phyloP scores from a whole-genome alignment of 2,797 vertebrate species.

The Eospalax fontanierii region DNA sequence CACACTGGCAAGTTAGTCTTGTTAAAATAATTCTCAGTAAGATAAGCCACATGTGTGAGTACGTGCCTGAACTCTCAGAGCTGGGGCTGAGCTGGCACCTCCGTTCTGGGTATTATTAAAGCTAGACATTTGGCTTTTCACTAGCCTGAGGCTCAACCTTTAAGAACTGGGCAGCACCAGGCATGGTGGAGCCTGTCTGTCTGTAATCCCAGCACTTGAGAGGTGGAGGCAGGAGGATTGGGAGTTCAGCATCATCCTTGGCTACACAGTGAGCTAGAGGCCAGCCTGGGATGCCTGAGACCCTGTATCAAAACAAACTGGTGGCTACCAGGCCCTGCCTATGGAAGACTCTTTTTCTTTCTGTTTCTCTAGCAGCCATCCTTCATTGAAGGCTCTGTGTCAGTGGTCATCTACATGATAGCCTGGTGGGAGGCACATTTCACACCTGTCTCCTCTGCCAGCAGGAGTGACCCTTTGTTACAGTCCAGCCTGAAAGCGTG shows the following conservation, averaged over 20 bases:
- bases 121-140: neutral
- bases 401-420: neutral
- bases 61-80: neutral
- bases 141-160: neutral
- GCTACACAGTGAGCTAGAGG: neutral
- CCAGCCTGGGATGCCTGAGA: neutral
- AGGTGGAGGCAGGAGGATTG: neutral
- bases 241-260: neutral
- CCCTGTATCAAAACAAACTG: neutral
- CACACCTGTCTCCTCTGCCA: neutral
- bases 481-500: neutral
- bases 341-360: neutral
- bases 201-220: neutral
- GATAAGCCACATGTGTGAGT: neutral
- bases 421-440: neutral
- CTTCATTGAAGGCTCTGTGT: neutral
- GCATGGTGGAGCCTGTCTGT: neutral
- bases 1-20: neutral
- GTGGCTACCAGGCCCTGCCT: neutral
- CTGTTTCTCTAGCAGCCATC: neutral
- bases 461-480: neutral
- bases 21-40: neutral
- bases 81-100: neutral
- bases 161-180: neutral
- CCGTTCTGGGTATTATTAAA: neutral